Evolutionary conservation across 2,797 vertebrate genomes (phyloP), one percentile per base, ranked within the genome.

Genomic region (Mionectes olivaceus): DNA sequence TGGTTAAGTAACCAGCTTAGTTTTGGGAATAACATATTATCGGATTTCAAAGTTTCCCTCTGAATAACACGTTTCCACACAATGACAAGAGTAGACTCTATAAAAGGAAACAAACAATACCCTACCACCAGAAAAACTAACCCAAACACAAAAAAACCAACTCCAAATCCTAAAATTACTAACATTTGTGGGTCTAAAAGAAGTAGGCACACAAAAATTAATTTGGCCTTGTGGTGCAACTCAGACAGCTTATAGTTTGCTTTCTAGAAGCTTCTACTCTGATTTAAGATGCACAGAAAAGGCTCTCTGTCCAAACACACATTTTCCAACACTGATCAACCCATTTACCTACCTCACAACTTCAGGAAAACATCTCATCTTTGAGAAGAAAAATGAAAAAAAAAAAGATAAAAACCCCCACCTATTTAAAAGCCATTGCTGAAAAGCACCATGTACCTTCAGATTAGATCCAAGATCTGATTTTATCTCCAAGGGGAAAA

Each of bases 71-170:
- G 2, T 30, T 60, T 61, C 37, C 33, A 65, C 52, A 73, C 8
- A 32, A 43, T 5, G 60, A 55, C 2, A 84, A 53, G 6, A 49
- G 9, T 25, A 63, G 5, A 35, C 5, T 33, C 4, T 3, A 63
- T 30, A 11, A 59, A 67, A 56, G 16, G 11, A 39, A 52, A 39
- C 15, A 69, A 47, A 28, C 17, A 27, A 19, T 9, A 12, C 5
- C 46, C 7, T 39, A 35, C 6, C 16, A 7, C 3, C 11, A 55
- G 44, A 39, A 25, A 1, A 3, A 2, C 3, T 52, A 33, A 5
- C 8, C 2, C 1, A 21, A 50, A 9, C 15, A 7, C 19, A 55
- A 10, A n/a, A n/a, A 10, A 2, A 2, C 7, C 13, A 46, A 24
- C 16, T 50, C 30, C 21, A 70, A 57, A 57, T 3, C 5, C 11